These are phyloP conservation scores for Phoenicopterus ruber DNA, from an alignment of 2,113 vertebrate genomes.

Conservation along the genomic window DNA sequence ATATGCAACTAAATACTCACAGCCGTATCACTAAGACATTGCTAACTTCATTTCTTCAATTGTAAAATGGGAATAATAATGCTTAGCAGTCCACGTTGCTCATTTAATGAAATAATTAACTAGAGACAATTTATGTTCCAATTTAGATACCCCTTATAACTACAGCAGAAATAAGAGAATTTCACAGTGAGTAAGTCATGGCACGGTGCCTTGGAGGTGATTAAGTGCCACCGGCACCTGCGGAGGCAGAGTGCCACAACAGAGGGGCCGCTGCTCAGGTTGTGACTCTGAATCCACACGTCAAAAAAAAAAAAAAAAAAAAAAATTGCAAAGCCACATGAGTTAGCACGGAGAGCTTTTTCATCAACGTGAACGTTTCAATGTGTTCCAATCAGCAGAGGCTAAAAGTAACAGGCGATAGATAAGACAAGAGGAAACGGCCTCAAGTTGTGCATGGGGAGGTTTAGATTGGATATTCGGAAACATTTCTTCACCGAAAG, in stretches of 20 bases:
- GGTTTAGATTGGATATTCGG: too few species aligned
- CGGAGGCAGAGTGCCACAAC: neutral
- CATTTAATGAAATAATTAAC: conserved; percentile 57
- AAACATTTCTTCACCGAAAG: too few species aligned
- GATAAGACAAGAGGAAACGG: too few species aligned
- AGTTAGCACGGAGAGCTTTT: neutral
- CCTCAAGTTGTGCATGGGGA: too few species aligned
- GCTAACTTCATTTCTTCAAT: neutral
- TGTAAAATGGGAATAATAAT: conserved; percentile 33
- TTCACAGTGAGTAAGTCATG: neutral
- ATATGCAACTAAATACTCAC: conserved; percentile 19
- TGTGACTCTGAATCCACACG: neutral
- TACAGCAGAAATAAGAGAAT: neutral
- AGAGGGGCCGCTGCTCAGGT: neutral
- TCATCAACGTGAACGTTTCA: neutral
- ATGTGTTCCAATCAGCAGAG: neutral
- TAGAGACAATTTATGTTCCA: conserved; percentile 20
- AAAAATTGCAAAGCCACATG: neutral
- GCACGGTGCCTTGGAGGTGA: accelerated
- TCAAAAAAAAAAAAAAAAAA: neutral
- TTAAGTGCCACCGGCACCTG: neutral
- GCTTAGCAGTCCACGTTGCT: neutral
- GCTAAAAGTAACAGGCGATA: neutral
- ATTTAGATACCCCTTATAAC: conserved; percentile 3
- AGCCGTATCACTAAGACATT: neutral